These are phyloP conservation scores for Nematolebias whitei DNA, from an alignment of 2,113 vertebrate species.

Conservation along the genomic window DNA sequence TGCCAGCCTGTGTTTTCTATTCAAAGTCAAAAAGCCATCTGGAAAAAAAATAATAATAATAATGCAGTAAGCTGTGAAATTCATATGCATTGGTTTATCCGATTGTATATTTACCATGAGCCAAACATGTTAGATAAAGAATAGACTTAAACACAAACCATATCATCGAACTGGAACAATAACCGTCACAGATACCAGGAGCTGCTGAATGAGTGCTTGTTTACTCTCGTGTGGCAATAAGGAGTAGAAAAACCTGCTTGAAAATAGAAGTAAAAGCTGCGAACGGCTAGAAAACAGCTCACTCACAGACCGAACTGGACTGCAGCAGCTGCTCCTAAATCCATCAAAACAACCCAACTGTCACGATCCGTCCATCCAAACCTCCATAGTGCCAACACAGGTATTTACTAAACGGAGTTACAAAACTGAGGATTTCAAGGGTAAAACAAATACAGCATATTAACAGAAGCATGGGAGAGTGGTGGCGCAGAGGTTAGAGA, in stretches of 20 bases:
- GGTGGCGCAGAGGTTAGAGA: no score
- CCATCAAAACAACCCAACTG: conserved; percentile 14
- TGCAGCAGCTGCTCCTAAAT: neutral
- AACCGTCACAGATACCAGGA: neutral
- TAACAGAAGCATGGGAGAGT: no score
- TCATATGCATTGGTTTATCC: neutral
- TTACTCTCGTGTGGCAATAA: neutral
- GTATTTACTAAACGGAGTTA: neutral
- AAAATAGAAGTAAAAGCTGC: neutral
- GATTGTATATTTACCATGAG: neutral
- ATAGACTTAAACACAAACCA: neutral
- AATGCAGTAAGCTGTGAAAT: neutral
- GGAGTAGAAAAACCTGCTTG: neutral
- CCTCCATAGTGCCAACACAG: neutral
- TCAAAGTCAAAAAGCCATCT: no score
- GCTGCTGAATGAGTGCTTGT: neutral
- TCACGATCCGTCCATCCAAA: conserved; percentile 1
- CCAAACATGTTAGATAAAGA: neutral
- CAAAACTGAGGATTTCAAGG: neutral
- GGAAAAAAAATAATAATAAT: no score
- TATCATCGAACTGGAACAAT: neutral
- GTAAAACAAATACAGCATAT: neutral
- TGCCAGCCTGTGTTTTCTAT: no score
- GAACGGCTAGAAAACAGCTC: neutral
- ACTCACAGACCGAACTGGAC: neutral